These are phyloP conservation scores for Eurypyga helias DNA, from an alignment of 2,113 vertebrate genomes.

Conservation along the genomic window DNA sequence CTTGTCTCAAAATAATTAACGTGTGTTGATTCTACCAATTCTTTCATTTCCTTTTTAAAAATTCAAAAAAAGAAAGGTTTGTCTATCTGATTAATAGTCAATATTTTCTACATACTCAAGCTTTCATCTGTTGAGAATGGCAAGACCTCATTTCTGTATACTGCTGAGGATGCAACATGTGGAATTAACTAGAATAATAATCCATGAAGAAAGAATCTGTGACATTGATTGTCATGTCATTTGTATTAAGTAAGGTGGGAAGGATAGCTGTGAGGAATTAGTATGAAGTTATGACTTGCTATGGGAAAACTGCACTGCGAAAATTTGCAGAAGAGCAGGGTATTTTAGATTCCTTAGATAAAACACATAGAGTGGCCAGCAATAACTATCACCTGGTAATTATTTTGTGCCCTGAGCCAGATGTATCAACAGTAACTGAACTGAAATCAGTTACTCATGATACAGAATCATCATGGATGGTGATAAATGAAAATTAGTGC, in stretches of 20 bases:
- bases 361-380: neutral
- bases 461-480: neutral
- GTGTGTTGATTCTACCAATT: neutral
- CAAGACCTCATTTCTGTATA: neutral
- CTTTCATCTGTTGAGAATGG: neutral
- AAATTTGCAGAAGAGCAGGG: neutral
- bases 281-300: slow-evolving; percentile 2
- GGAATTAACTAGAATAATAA: slow-evolving; percentile 50
- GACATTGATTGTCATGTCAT: slow-evolving; percentile 51
- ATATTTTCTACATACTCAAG: neutral
- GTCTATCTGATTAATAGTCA: neutral
- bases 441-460: neutral
- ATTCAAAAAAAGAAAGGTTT: neutral
- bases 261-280: slow-evolving; percentile 25
- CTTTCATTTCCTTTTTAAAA: neutral
- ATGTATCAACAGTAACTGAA: accelerated
- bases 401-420: neutral
- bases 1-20: neutral
- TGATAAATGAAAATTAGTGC: neutral
- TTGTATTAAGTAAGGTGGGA: slow-evolving; percentile 36
- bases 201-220: neutral
- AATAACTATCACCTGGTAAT: neutral
- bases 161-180: slow-evolving; percentile 16
- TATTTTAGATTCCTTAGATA: neutral
- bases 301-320: neutral